A percentile compares a stretch with the other conserved stretches of the same genome.
phyloP scores from a whole-genome alignment of 2,888 invertebrate species.

The Harmothoe impar region DNA sequence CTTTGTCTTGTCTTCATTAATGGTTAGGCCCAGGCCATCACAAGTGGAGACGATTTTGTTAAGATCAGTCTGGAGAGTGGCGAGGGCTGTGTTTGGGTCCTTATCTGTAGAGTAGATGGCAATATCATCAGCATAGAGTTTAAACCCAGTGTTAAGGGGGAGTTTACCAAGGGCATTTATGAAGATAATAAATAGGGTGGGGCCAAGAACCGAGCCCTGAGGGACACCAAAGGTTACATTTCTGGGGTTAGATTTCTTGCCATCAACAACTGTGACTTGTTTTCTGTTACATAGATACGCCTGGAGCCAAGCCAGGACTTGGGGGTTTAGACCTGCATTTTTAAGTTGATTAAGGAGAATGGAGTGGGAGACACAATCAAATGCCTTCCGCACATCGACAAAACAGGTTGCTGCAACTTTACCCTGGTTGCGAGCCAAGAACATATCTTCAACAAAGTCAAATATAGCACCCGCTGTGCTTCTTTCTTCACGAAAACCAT shows the following conservation, averaged over 20 bases:
- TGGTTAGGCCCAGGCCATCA: too few species aligned
- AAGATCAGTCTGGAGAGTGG: background rate
- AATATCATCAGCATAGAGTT: slow-evolving; percentile 27
- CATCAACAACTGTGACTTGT: background rate
- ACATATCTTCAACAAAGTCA: background rate
- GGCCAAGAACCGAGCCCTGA: background rate
- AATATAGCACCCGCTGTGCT: background rate
- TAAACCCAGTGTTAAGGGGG: too few species aligned
- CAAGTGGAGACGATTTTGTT: too few species aligned
- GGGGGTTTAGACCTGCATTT: background rate
- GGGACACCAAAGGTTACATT: background rate
- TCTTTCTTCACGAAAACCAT: background rate
- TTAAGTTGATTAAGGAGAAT: background rate
- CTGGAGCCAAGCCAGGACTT: background rate
- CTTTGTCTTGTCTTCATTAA: too few species aligned
- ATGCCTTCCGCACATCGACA: background rate
- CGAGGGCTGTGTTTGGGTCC: background rate
- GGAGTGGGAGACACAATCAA: background rate
- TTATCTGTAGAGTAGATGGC: background rate
- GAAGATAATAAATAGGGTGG: too few species aligned
- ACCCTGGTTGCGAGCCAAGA: background rate
- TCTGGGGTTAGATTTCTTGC: background rate
- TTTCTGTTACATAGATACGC: background rate
- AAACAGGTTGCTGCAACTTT: background rate
- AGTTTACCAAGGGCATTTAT: background rate